Percentiles rank a stretch among this genome's conserved stretches.
These are phyloP conservation scores for Keiferia lycopersicella DNA, from an alignment of 2,888 invertebrate species.

Conservation along the genomic window DNA sequence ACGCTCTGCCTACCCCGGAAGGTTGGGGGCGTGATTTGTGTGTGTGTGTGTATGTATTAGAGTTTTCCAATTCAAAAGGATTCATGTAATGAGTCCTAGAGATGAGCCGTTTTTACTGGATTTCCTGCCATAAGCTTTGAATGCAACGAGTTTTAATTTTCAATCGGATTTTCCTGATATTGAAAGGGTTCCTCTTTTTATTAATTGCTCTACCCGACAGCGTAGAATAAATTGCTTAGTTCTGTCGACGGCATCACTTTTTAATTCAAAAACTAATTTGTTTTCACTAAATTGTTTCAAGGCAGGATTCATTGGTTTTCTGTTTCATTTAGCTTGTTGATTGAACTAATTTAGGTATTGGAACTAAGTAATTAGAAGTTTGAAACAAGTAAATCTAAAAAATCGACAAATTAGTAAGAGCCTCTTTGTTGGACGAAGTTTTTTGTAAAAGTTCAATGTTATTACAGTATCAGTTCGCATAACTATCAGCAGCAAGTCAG, in stretches of 20 bases:
- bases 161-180: conserved; percentile 4
- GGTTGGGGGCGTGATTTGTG: too few species aligned
- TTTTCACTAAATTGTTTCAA: not conserved
- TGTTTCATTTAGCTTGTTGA: not conserved
- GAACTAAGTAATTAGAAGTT: not conserved
- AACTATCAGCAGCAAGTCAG: too few species aligned
- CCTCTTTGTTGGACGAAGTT: too few species aligned
- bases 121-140: not conserved
- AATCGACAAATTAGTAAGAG: too few species aligned
- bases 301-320: not conserved
- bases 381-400: too few species aligned
- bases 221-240: not conserved
- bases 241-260: not conserved
- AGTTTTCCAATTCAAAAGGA: too few species aligned
- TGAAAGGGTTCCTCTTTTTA: not conserved
- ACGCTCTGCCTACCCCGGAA: too few species aligned
- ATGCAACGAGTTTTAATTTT: not conserved
- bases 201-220: not conserved
- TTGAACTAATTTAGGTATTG: not conserved
- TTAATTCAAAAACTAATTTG: not conserved
- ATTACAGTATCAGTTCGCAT: too few species aligned
- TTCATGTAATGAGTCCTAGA: not conserved
- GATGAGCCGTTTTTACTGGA: not conserved
- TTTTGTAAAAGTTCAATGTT: too few species aligned
- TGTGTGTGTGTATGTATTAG: too few species aligned